phyloP scores from a whole-genome alignment of 2,888 invertebrate species.

The Elegia similella region DNA sequence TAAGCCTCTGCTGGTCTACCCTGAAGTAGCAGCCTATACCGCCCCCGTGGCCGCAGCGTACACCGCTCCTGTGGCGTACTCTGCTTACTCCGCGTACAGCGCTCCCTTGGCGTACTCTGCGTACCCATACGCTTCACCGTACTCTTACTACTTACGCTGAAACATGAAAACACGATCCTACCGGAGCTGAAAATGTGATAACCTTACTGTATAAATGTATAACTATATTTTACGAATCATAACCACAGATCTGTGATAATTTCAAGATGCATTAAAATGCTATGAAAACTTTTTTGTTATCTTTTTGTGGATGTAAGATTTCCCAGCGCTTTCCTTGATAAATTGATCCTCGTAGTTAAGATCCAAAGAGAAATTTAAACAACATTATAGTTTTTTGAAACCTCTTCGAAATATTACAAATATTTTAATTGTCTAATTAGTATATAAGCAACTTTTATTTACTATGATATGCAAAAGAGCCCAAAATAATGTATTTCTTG shows the following conservation, averaged over 20 bases:
- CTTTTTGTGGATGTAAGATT: neutral
- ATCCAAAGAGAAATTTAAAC: no score
- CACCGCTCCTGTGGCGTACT: constrained; percentile 39
- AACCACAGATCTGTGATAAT: neutral
- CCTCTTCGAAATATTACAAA: no score
- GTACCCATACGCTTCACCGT: constrained; percentile 59
- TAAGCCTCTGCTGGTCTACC: constrained; percentile 66
- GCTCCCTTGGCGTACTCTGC: constrained; percentile 39
- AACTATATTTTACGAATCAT: neutral
- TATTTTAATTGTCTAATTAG: no score
- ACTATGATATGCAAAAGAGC: no score
- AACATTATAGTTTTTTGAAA: no score
- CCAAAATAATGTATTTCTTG: no score
- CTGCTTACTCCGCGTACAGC: constrained; percentile 55
- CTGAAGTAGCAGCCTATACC: constrained; percentile 67
- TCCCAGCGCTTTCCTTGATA: neutral
- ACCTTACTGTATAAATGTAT: neutral
- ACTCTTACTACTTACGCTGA: constrained; percentile 64
- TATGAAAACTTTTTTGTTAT: neutral
- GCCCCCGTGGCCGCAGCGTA: constrained; percentile 70
- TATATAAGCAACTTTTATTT: no score
- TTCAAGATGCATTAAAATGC: neutral
- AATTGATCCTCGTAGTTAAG: neutral
- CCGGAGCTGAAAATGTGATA: constrained; percentile 2
- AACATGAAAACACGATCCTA: constrained; percentile 13